Evolutionary conservation across 2,113 vertebrate genomes (phyloP), one percentile per base, ranked within the genome.

Genomic region (Trematomus loennbergii): DNA sequence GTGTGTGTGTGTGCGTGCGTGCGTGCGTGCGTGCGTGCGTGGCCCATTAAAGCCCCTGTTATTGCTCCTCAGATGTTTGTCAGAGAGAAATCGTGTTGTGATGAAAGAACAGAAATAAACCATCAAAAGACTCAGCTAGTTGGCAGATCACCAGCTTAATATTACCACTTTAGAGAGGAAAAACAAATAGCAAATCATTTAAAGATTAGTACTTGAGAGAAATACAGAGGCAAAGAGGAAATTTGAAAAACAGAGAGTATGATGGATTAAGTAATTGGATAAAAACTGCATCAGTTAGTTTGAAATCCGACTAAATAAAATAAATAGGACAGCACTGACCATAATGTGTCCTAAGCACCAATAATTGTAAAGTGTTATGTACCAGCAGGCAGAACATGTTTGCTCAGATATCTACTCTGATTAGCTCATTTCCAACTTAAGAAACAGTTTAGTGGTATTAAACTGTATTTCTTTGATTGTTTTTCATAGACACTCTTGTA

Each of bases 51-150:
- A 84, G 7, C 36, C 79, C 64, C 29, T 57, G 45, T 87, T 78
- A 89, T 62, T 85, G 82, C 81, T 82, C 36, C 72, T 81, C 79
- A 85, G 67, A 85, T 78, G 75, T 86, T 79, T 83, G 79, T 88
- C 76, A 84, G 65, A 71, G 75, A 73, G 72, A 89, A 87, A 85
- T 67, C 50, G 54, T 66, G 75, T 65, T 61, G 78, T 61, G 74
- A 81, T 83, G 49, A 88, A 87, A 78, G 75, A 78, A 84, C 68
- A 82, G 88, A 86, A 91, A 89, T 83, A 75, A 88, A 81, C 71
- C 59, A 52, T 79, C 75, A 72, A 72, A 75, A 60, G 57, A 53
- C 43, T 52, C 18, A 16, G 78, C 40, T 13, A 13, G 12, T 70
- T 67, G 57, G 58, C 72, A 33, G 74, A 74, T 71, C 18, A 57